phyloP scores from a whole-genome alignment of 2,797 vertebrate genomes.

The Esox masquinongy region DNA sequence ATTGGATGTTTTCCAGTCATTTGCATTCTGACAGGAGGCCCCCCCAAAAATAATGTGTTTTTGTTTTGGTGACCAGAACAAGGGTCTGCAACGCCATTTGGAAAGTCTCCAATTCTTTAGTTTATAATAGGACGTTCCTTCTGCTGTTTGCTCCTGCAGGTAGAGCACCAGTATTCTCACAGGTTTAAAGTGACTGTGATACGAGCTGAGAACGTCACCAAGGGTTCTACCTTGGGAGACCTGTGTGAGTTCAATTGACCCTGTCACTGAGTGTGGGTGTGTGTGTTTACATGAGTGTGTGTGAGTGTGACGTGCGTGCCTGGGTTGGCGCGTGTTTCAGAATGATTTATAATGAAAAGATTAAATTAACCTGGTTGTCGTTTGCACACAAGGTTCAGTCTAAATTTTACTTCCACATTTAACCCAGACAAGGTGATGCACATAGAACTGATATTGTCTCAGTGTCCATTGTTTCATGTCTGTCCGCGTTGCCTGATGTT shows the following conservation, averaged over 20 bases:
- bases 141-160: constrained; percentile 72
- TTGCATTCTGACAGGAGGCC: neutral
- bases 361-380: too few species aligned
- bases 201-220: constrained; percentile 90
- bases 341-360: too few species aligned
- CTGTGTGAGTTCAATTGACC: constrained; percentile 82
- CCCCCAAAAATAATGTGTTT: too few species aligned
- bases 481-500: neutral
- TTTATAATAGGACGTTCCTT: neutral
- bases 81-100: neutral
- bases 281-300: neutral
- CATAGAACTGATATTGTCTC: neutral
- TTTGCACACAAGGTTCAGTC: too few species aligned
- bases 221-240: constrained; percentile 88
- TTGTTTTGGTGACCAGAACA: neutral
- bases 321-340: too few species aligned
- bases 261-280: neutral
- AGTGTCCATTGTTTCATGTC: neutral
- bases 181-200: constrained; percentile 87
- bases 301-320: neutral
- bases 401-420: too few species aligned
- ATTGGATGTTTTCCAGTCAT: neutral
- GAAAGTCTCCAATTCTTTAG: neutral
- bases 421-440: neutral
- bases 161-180: constrained; percentile 95